Evolutionary conservation across 1,140 invertebrate species (phyloP), one percentile per base, ranked within the genome.

Genomic region (Drosophila kurseongensis): DNA sequence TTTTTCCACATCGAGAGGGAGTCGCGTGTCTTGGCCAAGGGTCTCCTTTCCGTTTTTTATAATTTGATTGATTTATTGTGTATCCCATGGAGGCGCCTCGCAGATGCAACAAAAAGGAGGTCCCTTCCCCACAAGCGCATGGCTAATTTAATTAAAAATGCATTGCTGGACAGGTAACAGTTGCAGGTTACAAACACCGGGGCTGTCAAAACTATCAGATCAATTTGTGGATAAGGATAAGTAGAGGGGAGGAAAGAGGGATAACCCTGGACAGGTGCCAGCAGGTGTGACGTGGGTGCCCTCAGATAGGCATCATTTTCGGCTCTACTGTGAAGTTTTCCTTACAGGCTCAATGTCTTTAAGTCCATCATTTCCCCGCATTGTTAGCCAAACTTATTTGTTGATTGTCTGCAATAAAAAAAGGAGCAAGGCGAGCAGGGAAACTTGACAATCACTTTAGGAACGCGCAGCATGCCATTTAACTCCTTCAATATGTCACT

Each of bases 401-500:
- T 56, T 56, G 67, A 71, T 41, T 71, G 67, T 69, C 44, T 48
- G 9, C 14, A 56, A 45, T 40, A 57, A 32, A 60, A 32, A 42
- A 36, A 23, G 55, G 27, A 29, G 9, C 10, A 42, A 54, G 14
- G 35, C 12, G 45, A 9, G 5, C 57, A 2, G 1, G 5, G 38
- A 62, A 63, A 63, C 29, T 55, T 63, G 50, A 76, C 62, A 76
- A 67, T 48, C 73, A 60, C 48, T 68, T 75, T 60, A 40, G 38
- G 50, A 56, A 48, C 41, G 61, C 23, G 13, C 54, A 57, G 65
- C 48, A 48, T 71, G 75, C 80, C 75, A 68, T 84, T 89, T 88
- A 84, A 88, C 84, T 89, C 84, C 80, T 88, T 88, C 84, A 89
- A 88, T 89, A 89, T 89, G 84, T 89, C 80, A 89, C 65, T 72